These are phyloP conservation scores for Drosophila watanabei DNA, from an alignment of 1,140 invertebrate species.

Conservation along the genomic window DNA sequence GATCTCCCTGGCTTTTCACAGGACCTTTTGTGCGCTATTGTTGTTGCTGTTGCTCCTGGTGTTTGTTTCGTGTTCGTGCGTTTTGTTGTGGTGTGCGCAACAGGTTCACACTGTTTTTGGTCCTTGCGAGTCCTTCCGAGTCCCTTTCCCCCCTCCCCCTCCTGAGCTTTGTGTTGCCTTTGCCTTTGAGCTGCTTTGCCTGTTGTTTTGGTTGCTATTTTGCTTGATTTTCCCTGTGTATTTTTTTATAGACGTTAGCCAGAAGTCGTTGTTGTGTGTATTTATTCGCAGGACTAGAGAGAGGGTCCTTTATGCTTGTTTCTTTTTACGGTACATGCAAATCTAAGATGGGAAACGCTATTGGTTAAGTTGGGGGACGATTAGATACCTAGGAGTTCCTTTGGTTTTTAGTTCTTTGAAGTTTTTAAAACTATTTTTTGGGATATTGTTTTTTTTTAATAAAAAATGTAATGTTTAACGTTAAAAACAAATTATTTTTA, in stretches of 20 bases:
- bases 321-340: slow-evolving; percentile 65
- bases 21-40: slow-evolving; percentile 19
- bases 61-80: slow-evolving; percentile 49
- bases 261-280: slow-evolving; percentile 45
- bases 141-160: background rate
- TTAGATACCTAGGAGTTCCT: background rate
- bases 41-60: slow-evolving; percentile 39
- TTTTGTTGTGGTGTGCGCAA: slow-evolving; percentile 66
- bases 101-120: slow-evolving; percentile 59
- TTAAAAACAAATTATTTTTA: background rate
- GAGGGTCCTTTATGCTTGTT: slow-evolving; percentile 11
- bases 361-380: no score
- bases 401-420: background rate
- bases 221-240: slow-evolving; percentile 32
- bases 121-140: slow-evolving; percentile 9
- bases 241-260: slow-evolving; percentile 19
- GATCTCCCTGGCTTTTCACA: slow-evolving; percentile 15
- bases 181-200: slow-evolving; percentile 53
- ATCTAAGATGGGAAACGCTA: slow-evolving; percentile 19
- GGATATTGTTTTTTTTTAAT: background rate
- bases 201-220: slow-evolving; percentile 52
- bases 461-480: background rate
- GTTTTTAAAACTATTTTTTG: background rate
- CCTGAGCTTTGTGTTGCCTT: slow-evolving; percentile 23
- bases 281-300: slow-evolving; percentile 10